Evolutionary conservation across 2,797 vertebrate species (phyloP).

Genomic region (Bradypodion ventrale): DNA sequence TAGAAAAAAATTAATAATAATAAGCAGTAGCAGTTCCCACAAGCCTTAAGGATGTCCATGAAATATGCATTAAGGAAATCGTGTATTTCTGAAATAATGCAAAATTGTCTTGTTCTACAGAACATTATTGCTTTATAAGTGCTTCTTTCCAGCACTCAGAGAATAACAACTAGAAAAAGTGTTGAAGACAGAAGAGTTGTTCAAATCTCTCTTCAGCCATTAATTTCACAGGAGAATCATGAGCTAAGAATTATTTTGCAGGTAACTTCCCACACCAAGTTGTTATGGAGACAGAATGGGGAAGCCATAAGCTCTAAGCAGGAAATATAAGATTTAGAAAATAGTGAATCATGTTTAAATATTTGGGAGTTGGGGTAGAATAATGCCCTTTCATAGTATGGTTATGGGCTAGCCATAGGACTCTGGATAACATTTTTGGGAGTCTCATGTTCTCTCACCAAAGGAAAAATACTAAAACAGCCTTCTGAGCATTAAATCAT

Average conservation of each 20-base stretch:
- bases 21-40: background rate
- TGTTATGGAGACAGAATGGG: background rate
- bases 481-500: background rate
- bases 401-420: background rate
- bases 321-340: background rate
- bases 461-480: background rate
- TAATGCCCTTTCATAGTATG: background rate
- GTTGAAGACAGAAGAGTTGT: background rate
- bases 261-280: background rate
- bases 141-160: background rate
- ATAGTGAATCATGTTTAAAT: background rate
- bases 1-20: background rate
- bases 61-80: background rate
- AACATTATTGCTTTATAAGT: background rate
- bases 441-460: background rate
- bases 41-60: background rate
- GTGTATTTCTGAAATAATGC: background rate
- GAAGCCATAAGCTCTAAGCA: background rate
- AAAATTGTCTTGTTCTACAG: background rate
- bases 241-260: background rate
- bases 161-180: background rate
- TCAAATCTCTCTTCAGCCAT: background rate
- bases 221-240: background rate
- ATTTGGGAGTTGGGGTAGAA: background rate
- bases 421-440: background rate